phyloP scores from a whole-genome alignment of 1,140 invertebrate species.

The Drosophila insularis region DNA sequence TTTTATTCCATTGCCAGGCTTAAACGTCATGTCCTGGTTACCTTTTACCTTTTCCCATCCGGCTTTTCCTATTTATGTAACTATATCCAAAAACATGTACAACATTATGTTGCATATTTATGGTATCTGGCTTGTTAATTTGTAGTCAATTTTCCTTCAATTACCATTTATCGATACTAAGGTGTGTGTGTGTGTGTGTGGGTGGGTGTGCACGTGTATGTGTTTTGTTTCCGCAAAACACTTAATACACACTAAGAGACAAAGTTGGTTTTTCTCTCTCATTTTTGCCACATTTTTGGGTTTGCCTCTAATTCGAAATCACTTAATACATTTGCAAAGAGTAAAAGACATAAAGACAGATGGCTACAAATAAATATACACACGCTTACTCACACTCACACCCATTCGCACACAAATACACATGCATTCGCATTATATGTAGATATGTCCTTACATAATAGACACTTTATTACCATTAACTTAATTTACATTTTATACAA shows the following conservation, averaged over 20 bases:
- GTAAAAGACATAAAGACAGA: slow-evolving; percentile 14
- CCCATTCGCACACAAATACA: not conserved
- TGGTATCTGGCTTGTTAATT: slow-evolving; percentile 6
- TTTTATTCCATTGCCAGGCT: too few relatives aligned
- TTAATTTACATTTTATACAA: slow-evolving; percentile 77
- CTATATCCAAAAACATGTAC: not conserved
- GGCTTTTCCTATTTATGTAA: not conserved
- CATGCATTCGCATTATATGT: slow-evolving; percentile 1
- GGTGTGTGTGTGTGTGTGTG: not conserved
- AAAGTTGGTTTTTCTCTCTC: not conserved
- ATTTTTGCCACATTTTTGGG: not conserved
- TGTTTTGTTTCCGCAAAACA: not conserved
- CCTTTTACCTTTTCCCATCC: not conserved
- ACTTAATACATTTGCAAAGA: slow-evolving; percentile 57
- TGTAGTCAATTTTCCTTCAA: slow-evolving; percentile 7
- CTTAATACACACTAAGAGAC: not conserved
- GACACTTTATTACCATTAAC: slow-evolving; percentile 79
- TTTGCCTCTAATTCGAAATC: slow-evolving; percentile 60
- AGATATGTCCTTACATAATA: slow-evolving; percentile 63
- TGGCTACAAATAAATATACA: not conserved
- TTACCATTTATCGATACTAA: slow-evolving; percentile 25
- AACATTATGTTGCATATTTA: slow-evolving; percentile 20
- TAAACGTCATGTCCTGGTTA: too few relatives aligned
- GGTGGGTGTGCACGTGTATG: slow-evolving; percentile 8
- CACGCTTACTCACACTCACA: not conserved